Percentiles rank a stretch among this genome's conserved stretches.
phyloP scores from a whole-genome alignment of 2,113 vertebrate genomes.

The Riparia riparia region DNA sequence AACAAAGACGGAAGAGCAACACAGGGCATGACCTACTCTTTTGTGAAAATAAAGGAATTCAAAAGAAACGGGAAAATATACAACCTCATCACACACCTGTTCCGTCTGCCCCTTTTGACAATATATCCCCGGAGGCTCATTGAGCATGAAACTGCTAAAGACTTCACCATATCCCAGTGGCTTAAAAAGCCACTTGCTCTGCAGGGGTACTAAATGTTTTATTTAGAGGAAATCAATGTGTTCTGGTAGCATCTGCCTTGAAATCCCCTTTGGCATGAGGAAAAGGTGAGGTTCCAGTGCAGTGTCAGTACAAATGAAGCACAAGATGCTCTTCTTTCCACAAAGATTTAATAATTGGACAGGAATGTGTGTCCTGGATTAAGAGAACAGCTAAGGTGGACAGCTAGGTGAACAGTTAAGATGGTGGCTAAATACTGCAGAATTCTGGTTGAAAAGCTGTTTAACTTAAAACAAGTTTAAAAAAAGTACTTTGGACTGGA shows the following conservation, averaged over 20 bases:
- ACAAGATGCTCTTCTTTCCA: not conserved
- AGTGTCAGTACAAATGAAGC: not conserved
- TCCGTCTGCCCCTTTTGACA: not conserved
- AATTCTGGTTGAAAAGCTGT: not conserved
- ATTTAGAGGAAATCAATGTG: slow-evolving; percentile 4
- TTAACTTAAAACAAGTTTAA: not conserved
- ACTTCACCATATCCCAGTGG: not conserved
- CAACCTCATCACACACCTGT: slow-evolving; percentile 21
- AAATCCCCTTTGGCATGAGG: not conserved
- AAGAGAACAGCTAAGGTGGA: not conserved
- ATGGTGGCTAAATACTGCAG: not conserved
- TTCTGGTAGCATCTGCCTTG: not conserved
- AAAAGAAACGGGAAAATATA: slow-evolving; percentile 44
- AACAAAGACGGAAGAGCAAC: not conserved
- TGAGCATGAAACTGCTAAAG: not conserved
- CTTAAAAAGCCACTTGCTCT: slow-evolving; percentile 18
- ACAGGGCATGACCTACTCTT: slow-evolving; percentile 6
- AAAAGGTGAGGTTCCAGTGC: not conserved
- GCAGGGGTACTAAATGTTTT: not conserved
- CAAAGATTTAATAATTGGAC: not conserved
- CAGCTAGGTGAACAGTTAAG: not conserved
- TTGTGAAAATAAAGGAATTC: slow-evolving; percentile 30
- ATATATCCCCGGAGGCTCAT: not conserved
- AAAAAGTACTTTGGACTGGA: not conserved
- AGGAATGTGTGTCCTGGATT: not conserved